These are phyloP conservation scores for Pseudorectes ferrugineus DNA, from an alignment of 2,113 vertebrate species.

Conservation along the genomic window DNA sequence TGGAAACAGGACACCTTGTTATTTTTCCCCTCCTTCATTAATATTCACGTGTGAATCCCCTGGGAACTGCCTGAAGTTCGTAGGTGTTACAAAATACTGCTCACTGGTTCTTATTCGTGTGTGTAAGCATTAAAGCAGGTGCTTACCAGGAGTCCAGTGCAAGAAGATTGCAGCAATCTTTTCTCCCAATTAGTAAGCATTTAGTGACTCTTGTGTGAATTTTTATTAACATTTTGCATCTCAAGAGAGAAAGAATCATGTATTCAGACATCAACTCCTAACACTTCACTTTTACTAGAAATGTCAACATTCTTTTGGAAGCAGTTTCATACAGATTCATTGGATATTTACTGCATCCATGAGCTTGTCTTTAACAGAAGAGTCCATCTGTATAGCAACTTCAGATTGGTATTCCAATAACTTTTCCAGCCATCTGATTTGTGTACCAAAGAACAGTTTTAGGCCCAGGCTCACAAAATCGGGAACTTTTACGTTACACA, in stretches of 20 bases:
- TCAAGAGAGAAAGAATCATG: not conserved
- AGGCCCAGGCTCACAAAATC: not conserved
- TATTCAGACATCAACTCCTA: not conserved
- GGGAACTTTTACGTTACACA: not conserved
- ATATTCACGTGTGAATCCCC: not conserved
- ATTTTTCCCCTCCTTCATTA: not conserved
- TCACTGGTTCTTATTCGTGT: not conserved
- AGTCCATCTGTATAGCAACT: not conserved
- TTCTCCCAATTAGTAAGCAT: not conserved
- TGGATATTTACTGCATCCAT: not conserved
- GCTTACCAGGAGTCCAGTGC: not conserved
- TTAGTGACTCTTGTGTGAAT: not conserved
- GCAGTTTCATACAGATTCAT: not conserved
- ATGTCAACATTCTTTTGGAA: not conserved
- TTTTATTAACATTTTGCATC: not conserved
- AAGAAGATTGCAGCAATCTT: not conserved
- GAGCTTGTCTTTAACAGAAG: not conserved
- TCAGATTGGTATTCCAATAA: not conserved
- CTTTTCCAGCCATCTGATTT: not conserved
- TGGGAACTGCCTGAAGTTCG: not conserved
- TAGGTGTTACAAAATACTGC: not conserved
- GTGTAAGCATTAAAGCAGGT: not conserved
- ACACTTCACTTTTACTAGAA: not conserved
- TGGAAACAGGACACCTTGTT: not conserved
- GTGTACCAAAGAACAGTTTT: not conserved